A percentile compares a stretch with the other conserved stretches of the same genome.
These are phyloP conservation scores for Agriopis aurantiaria DNA, from an alignment of 2,888 invertebrate species.

Conservation along the genomic window DNA sequence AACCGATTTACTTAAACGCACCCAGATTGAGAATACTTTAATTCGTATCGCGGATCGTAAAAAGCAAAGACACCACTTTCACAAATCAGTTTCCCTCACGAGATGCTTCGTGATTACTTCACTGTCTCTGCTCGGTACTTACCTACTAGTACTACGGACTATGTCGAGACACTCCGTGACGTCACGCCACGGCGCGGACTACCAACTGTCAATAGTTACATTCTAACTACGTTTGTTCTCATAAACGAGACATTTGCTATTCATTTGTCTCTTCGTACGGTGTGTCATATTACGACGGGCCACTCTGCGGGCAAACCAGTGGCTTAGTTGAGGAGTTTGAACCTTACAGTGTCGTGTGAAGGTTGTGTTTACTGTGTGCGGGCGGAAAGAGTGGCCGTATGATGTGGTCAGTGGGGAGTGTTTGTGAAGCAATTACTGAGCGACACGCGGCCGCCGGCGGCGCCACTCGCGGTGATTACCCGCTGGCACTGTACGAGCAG, in stretches of 20 bases:
- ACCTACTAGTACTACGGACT: too few relatives aligned
- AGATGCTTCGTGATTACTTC: too few relatives aligned
- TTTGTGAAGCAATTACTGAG: neutral
- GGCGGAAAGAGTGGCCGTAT: neutral
- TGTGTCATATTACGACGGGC: neutral
- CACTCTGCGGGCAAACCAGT: neutral
- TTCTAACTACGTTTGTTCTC: neutral
- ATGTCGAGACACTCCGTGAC: neutral
- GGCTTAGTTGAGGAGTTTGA: neutral
- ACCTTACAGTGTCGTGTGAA: neutral
- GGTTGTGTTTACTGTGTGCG: neutral
- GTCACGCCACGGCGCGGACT: neutral
- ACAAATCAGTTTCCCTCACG: too few relatives aligned
- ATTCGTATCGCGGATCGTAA: too few relatives aligned
- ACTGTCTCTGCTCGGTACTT: too few relatives aligned
- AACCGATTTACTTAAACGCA: too few relatives aligned
- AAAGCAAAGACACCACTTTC: too few relatives aligned
- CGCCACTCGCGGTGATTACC: neutral
- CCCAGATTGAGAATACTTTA: too few relatives aligned
- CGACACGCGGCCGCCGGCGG: neutral
- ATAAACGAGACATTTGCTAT: neutral
- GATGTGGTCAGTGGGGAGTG: constrained; percentile 3
- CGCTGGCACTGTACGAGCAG: neutral
- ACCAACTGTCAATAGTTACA: neutral
- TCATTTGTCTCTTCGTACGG: neutral